Evolutionary conservation across 1,140 invertebrate genomes (phyloP).

Genomic region (Akabosia matsudoensis): DNA sequence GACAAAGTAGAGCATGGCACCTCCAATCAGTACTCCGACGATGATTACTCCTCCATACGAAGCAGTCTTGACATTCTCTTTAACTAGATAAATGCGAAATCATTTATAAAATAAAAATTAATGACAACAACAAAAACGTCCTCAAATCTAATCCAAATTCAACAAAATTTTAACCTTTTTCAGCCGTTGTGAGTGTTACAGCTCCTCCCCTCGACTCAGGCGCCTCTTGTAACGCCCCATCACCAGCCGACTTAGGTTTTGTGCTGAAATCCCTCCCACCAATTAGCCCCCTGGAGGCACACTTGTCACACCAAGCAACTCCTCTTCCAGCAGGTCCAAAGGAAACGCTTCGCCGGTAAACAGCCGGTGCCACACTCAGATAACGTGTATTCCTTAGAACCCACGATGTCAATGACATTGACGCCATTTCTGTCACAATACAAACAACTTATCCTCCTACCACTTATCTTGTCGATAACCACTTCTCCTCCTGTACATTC

Average conservation of each 20-base stretch:
- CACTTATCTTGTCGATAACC: no score
- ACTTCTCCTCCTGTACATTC: no score
- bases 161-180: constrained; percentile 37
- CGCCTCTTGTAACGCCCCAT: neutral
- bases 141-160: neutral
- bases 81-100: constrained; percentile 69
- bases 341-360: no score
- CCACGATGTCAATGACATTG: no score
- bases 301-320: no score
- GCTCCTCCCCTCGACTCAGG: constrained; percentile 21
- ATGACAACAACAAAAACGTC: constrained; percentile 1
- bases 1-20: constrained; percentile 74
- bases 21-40: constrained; percentile 70
- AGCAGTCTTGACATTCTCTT: constrained; percentile 79
- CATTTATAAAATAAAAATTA: neutral
- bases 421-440: no score
- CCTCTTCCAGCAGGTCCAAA: no score
- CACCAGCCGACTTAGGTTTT: neutral
- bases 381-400: no score
- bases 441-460: no score
- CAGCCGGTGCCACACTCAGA: no score
- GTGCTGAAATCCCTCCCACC: neutral
- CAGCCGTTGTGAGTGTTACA: constrained; percentile 31
- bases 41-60: constrained; percentile 78
- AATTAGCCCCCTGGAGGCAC: no score